Percentiles rank a stretch among this genome's conserved stretches.
These are phyloP conservation scores for Synanthedon andrenaeformis DNA, from an alignment of 2,888 invertebrate species.

Conservation along the genomic window DNA sequence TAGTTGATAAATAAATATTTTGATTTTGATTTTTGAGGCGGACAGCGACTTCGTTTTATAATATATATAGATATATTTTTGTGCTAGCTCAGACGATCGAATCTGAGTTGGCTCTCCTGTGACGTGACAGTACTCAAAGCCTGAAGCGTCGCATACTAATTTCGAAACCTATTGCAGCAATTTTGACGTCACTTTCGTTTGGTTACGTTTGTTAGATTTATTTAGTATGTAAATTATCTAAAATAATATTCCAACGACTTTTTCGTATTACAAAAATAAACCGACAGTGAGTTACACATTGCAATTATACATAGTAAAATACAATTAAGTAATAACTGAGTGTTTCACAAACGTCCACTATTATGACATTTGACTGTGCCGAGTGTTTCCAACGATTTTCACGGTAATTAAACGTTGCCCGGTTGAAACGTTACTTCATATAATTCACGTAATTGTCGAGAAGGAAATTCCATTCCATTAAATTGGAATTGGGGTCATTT, in stretches of 20 bases:
- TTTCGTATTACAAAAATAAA: background rate
- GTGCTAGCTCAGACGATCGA: too few relatives aligned
- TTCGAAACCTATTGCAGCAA: too few relatives aligned
- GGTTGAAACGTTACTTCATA: background rate
- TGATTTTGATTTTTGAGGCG: too few relatives aligned
- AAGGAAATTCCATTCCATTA: background rate
- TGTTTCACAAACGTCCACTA: constrained; percentile 16
- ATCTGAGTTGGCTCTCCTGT: too few relatives aligned
- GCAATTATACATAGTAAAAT: constrained; percentile 24
- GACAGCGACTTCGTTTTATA: too few relatives aligned
- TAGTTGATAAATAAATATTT: too few relatives aligned
- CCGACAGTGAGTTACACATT: constrained; percentile 4
- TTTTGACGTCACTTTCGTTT: too few relatives aligned
- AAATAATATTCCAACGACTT: too few relatives aligned
- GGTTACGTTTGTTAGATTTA: too few relatives aligned
- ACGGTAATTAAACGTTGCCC: constrained; percentile 23
- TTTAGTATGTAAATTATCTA: too few relatives aligned
- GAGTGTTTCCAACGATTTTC: constrained; percentile 19
- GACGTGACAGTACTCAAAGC: background rate
- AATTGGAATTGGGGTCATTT: background rate
- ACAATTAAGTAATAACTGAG: constrained; percentile 26
- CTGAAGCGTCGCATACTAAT: background rate
- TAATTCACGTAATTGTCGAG: background rate
- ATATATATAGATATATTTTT: too few relatives aligned
- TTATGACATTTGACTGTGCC: background rate